phyloP scores from a whole-genome alignment of 1,140 invertebrate species.

The Parapsyche elsis region DNA sequence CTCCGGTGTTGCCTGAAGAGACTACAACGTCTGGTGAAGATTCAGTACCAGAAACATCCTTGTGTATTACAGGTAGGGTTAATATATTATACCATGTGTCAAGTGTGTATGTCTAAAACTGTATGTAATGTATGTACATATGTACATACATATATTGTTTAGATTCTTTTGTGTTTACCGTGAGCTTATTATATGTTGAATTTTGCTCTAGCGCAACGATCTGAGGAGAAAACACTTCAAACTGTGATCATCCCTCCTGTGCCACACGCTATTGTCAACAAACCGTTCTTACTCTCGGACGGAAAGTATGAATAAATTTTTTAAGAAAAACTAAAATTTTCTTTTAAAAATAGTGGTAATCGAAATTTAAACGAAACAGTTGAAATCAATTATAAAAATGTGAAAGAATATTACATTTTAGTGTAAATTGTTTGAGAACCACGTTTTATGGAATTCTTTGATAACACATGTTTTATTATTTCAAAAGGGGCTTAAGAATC shows the following conservation, averaged over 20 bases:
- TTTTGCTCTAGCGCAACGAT: neutral
- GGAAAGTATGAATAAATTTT: slow-evolving; percentile 65
- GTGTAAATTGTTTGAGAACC: too few species aligned
- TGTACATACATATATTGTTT: too few species aligned
- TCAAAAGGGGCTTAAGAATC: too few species aligned
- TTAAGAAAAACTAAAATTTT: neutral
- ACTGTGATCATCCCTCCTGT: slow-evolving; percentile 52
- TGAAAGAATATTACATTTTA: too few species aligned
- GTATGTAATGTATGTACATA: too few species aligned
- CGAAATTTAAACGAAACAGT: neutral
- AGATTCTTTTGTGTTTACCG: neutral
- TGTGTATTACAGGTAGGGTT: slow-evolving; percentile 8
- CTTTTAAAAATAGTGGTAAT: neutral
- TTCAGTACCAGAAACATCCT: slow-evolving; percentile 12
- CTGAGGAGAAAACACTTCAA: slow-evolving; percentile 7
- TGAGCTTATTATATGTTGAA: neutral
- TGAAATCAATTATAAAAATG: too few species aligned
- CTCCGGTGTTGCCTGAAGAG: slow-evolving; percentile 53
- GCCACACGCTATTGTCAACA: slow-evolving; percentile 68
- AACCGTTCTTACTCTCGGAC: slow-evolving; percentile 74
- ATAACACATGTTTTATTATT: too few species aligned
- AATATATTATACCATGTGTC: too few species aligned
- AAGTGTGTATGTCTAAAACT: too few species aligned
- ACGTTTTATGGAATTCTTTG: too few species aligned
- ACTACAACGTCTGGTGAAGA: slow-evolving; percentile 30